These are phyloP conservation scores for Phrynosoma platyrhinos DNA, from an alignment of 2,113 vertebrate species.

Conservation along the genomic window DNA sequence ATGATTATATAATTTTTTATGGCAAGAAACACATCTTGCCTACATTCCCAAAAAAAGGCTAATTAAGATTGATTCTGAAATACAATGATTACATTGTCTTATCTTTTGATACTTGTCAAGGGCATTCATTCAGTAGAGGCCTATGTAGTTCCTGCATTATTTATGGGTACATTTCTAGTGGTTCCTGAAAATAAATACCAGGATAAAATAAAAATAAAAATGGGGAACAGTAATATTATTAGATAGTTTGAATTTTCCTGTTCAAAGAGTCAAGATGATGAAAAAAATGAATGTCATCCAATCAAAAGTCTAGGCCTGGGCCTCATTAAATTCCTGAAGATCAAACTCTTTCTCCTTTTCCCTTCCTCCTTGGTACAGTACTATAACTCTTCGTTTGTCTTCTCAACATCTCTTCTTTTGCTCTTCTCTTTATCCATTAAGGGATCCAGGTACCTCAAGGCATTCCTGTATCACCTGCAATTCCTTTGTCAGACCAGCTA, in stretches of 20 bases:
- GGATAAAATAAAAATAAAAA: neutral
- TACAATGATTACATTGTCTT: neutral
- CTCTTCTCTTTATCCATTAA: neutral
- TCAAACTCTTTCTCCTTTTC: neutral
- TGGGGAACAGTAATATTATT: too few relatives aligned
- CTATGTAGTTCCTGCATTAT: neutral
- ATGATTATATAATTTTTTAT: neutral
- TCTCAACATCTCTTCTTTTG: neutral
- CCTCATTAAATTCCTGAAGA: neutral
- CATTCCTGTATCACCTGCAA: neutral
- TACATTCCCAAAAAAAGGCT: neutral
- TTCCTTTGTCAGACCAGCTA: neutral
- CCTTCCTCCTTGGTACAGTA: too few relatives aligned
- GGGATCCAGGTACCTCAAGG: neutral
- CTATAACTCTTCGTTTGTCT: neutral
- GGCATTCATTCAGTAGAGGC: neutral
- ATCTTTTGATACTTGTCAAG: neutral
- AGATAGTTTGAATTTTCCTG: neutral
- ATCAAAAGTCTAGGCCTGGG: neutral
- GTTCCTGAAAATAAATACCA: neutral
- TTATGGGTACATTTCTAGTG: too few relatives aligned
- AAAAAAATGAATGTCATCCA: neutral
- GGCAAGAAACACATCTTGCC: neutral
- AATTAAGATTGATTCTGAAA: neutral
- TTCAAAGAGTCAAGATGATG: neutral